These are phyloP conservation scores for Unio pictorum DNA, from an alignment of 2,888 invertebrate species.

Conservation along the genomic window DNA sequence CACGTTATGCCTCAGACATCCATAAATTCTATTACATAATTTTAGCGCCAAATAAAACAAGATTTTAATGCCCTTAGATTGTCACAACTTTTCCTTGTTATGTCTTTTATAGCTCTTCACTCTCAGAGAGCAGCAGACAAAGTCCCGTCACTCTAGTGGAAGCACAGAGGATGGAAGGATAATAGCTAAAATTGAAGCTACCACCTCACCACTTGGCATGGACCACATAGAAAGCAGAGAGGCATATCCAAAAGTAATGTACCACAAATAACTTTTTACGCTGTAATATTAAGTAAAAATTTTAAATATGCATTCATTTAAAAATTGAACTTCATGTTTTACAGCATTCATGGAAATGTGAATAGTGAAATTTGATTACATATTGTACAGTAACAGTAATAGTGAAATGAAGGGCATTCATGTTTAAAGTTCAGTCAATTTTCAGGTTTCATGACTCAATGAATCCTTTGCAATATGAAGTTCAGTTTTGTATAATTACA, in stretches of 20 bases:
- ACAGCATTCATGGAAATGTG: not conserved
- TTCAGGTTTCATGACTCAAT: too few species aligned
- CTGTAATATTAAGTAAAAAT: not conserved
- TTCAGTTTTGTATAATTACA: too few species aligned
- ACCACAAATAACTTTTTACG: not conserved
- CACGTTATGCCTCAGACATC: too few species aligned
- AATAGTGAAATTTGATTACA: not conserved
- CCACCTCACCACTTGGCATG: slow-evolving; percentile 21
- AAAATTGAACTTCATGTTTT: not conserved
- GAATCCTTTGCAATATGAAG: too few species aligned
- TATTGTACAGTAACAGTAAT: not conserved
- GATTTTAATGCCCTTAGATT: too few species aligned
- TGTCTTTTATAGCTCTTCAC: slow-evolving; percentile 62
- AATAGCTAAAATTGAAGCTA: slow-evolving; percentile 44
- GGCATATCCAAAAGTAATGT: slow-evolving; percentile 54
- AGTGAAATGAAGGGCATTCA: not conserved
- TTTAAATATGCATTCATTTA: too few species aligned
- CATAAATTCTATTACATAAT: too few species aligned
- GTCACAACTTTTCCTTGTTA: not conserved
- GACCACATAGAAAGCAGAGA: slow-evolving; percentile 37
- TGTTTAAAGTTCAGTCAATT: too few species aligned
- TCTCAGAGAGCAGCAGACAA: slow-evolving; percentile 66
- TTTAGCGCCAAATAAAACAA: too few species aligned
- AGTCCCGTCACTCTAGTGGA: slow-evolving; percentile 67
- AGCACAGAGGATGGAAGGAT: slow-evolving; percentile 61